Evolutionary conservation across 2,797 vertebrate genomes (phyloP), one percentile per base, ranked within the genome.

Genomic region (Sebastes kiyomatsui): DNA sequence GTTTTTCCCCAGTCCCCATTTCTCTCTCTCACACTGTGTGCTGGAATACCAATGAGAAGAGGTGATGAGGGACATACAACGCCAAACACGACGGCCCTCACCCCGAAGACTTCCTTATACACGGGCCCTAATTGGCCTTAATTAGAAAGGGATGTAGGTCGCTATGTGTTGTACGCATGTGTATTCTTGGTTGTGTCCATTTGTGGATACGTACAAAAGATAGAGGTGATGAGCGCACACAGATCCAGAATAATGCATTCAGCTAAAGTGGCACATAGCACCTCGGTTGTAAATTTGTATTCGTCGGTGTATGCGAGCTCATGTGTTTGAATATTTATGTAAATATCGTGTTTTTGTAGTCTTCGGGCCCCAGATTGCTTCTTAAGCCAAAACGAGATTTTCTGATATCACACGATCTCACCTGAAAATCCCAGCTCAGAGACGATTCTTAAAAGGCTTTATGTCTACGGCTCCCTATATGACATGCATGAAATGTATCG

Each of bases 261-360:
- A 68, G 72, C 67, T 38, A 56, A 75, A 72, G 70, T 67, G 71
- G 56, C 42, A 62, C 25, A n/a, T 11, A n/a, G 28, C 69, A 68
- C 23, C 76, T 72, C 54, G 2, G 2, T 67, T 77, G 75, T 32
- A 49, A 77, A 67, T 42, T 58, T 71, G 49, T 22, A 80, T 75
- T 64, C 4, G 23, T 80, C 70, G 68, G 78, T 58, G 81, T 75
- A 77, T 70, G 72, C 79, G 42, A 66, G 38, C 87, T 70, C 33
- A 66, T 58, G 81, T 62, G 58, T 80, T 81, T 80, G 79, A 90
- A 88, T 91, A 90, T 87, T 86, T 85, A 90, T 86, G 84, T 25
- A 84, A 90, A 89, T 86, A 75, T 62, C 28, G 25, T 82, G 33
- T 75, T 84, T 83, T 87, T 77, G 62, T 54, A 61, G 23, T 73